phyloP scores from a whole-genome alignment of 2,113 vertebrate species.

The Talpa occidentalis region DNA sequence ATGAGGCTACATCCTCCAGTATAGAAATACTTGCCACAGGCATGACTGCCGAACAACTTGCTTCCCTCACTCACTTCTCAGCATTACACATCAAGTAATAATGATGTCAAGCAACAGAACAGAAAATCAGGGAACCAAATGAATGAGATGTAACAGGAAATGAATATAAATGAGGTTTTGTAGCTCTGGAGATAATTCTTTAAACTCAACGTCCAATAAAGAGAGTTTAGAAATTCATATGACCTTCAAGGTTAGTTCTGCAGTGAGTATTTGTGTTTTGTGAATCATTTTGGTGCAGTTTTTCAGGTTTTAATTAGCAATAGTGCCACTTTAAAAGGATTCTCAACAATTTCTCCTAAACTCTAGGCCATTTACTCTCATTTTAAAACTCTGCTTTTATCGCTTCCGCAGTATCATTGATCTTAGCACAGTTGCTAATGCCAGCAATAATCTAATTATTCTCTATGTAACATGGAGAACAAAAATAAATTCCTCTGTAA shows the following conservation, averaged over 20 bases:
- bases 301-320: conserved; percentile 79
- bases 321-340: conserved; percentile 55
- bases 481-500: conserved; percentile 64
- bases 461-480: neutral
- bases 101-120: neutral
- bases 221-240: conserved; percentile 62
- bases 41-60: conserved; percentile 39
- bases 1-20: conserved; percentile 25
- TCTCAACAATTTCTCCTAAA: conserved; percentile 70
- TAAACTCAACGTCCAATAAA: conserved; percentile 64
- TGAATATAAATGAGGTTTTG: conserved; percentile 59
- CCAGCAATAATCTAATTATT: conserved; percentile 73
- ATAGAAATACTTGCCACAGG: conserved; percentile 48
- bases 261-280: conserved; percentile 57
- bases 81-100: neutral
- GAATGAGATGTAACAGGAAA: conserved; percentile 58
- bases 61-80: conserved; percentile 45
- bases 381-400: conserved; percentile 76
- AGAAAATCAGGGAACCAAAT: neutral
- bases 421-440: conserved; percentile 64
- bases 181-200: neutral
- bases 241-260: conserved; percentile 67
- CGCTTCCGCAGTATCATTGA: conserved; percentile 52
- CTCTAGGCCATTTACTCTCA: conserved; percentile 68
- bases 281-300: neutral